These are phyloP conservation scores for Lasaia peninsularis DNA, from an alignment of 1,140 invertebrate species.

Conservation along the genomic window DNA sequence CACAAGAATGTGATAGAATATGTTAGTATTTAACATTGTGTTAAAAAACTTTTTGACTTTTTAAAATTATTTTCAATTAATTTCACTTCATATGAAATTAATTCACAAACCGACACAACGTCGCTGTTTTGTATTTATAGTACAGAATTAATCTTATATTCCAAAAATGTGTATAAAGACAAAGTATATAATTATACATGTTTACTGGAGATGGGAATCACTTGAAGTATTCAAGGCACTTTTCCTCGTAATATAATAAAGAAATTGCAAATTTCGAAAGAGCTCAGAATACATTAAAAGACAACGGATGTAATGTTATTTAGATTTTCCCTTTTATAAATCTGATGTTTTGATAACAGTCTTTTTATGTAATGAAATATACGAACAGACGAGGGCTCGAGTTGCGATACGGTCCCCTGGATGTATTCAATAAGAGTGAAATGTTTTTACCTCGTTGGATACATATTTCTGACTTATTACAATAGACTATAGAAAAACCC, in stretches of 20 bases:
- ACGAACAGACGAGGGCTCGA: neutral
- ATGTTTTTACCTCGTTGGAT: neutral
- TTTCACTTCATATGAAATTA: too few species aligned
- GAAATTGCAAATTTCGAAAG: conserved; percentile 27
- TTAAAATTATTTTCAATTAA: too few species aligned
- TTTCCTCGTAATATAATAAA: conserved; percentile 30
- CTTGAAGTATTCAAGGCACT: conserved; percentile 33
- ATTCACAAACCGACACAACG: too few species aligned
- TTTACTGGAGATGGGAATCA: conserved; percentile 13
- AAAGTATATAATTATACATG: too few species aligned
- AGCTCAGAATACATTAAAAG: conserved; percentile 21
- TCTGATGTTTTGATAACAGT: conserved; percentile 17
- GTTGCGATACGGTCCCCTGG: neutral
- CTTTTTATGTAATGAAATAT: conserved; percentile 1
- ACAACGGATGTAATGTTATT: conserved; percentile 13
- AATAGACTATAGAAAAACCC: too few species aligned
- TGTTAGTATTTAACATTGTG: too few species aligned
- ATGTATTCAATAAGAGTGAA: neutral
- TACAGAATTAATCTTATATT: too few species aligned
- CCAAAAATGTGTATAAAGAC: too few species aligned
- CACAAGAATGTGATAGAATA: too few species aligned
- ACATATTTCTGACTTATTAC: neutral
- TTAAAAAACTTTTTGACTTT: too few species aligned
- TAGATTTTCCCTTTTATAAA: conserved; percentile 12
- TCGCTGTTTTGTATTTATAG: too few species aligned